Conservation (phyloP, 2,888 invertebrate species). For the Ophioninae sp. region DNA sequence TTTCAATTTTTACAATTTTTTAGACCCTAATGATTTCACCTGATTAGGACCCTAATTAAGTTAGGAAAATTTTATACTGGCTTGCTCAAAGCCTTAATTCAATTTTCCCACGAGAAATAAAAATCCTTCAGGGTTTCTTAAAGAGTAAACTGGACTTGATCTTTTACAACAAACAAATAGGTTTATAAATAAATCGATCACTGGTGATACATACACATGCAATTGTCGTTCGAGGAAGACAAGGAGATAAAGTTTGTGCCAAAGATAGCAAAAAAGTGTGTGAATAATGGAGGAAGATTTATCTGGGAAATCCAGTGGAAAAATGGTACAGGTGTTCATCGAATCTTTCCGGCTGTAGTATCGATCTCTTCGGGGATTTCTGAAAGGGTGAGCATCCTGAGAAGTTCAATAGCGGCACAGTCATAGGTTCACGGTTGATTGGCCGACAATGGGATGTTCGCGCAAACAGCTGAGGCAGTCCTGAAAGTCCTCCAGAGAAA, state of each 20-base stretch:
- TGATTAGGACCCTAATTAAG: too few relatives aligned
- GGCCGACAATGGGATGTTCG: slow-evolving; percentile 17
- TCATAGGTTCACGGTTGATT: slow-evolving; percentile 22
- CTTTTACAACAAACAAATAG: not conserved
- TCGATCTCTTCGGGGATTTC: slow-evolving; percentile 19
- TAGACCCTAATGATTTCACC: too few relatives aligned
- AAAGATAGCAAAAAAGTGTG: not conserved
- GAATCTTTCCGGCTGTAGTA: slow-evolving; percentile 5
- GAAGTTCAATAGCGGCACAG: slow-evolving; percentile 13
- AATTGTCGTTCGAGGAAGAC: not conserved
- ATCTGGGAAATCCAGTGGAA: not conserved
- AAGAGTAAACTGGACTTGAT: not conserved
- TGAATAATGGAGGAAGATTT: not conserved
- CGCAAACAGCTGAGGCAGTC: slow-evolving; percentile 14
- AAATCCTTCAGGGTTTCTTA: too few relatives aligned
- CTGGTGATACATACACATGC: not conserved
- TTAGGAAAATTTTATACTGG: too few relatives aligned
- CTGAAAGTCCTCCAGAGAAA: slow-evolving; percentile 23
- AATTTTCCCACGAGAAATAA: too few relatives aligned
- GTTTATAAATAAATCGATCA: not conserved
- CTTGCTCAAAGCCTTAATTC: too few relatives aligned
- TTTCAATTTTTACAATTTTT: too few relatives aligned
- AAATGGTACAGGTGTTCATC: not conserved
- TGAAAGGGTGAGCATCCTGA: not conserved
- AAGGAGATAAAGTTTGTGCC: not conserved